Evolutionary conservation across 2,113 vertebrate species (phyloP).

Genomic region (Catagonus wagneri): DNA sequence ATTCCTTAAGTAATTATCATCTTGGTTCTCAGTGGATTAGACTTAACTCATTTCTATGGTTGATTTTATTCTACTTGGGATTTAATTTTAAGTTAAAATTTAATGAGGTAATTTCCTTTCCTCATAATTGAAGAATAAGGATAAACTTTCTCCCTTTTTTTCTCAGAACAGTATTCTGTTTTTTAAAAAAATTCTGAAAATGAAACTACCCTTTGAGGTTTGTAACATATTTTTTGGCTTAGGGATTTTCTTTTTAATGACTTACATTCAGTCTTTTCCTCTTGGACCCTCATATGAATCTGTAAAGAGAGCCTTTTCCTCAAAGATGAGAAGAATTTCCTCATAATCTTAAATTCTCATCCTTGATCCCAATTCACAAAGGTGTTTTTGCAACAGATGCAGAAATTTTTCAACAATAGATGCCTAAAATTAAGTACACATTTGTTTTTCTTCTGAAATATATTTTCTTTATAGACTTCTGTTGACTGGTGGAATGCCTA

Average conservation of each 20-base stretch:
- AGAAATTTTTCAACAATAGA: slow-evolving; percentile 30
- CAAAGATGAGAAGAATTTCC: neutral
- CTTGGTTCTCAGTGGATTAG: neutral
- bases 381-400: neutral
- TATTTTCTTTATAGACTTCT: slow-evolving; percentile 47
- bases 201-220: neutral
- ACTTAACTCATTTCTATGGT: neutral
- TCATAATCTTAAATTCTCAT: slow-evolving; percentile 35
- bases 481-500: neutral
- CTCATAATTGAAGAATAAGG: neutral
- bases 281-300: neutral
- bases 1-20: neutral
- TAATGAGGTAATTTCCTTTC: slow-evolving; percentile 6
- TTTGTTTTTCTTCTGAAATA: slow-evolving; percentile 61
- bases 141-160: slow-evolving; percentile 9
- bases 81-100: slow-evolving; percentile 71
- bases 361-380: slow-evolving; percentile 20
- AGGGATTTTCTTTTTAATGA: slow-evolving; percentile 41
- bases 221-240: slow-evolving; percentile 18
- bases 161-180: neutral
- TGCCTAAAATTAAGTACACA: slow-evolving; percentile 1
- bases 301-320: neutral
- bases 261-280: slow-evolving; percentile 21
- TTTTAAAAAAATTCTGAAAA: slow-evolving; percentile 52
- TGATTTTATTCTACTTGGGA: neutral